phyloP scores from a whole-genome alignment of 1,140 invertebrate genomes.

The Diachasmimorpha longicaudata region DNA sequence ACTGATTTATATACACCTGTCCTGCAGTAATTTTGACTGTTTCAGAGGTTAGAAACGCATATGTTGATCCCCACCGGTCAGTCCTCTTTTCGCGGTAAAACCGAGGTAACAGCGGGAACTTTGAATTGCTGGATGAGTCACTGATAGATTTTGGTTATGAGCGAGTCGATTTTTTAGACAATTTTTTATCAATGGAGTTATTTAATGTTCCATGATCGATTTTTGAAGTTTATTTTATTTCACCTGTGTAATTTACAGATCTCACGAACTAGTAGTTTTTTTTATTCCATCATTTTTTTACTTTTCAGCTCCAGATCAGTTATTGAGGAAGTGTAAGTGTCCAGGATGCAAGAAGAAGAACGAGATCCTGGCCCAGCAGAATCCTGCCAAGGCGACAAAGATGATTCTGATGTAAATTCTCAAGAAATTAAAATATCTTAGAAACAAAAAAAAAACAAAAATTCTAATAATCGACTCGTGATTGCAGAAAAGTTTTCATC shows the following conservation, averaged over 20 bases:
- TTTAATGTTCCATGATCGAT: no score
- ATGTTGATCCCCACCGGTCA: neutral
- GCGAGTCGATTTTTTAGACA: no score
- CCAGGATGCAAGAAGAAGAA: slow-evolving; percentile 86
- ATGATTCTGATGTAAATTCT: slow-evolving; percentile 62
- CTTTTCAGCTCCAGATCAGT: slow-evolving; percentile 72
- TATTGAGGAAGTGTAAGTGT: slow-evolving; percentile 84
- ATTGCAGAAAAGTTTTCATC: slow-evolving; percentile 71
- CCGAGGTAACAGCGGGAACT: neutral
- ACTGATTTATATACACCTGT: no score
- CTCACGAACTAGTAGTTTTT: no score
- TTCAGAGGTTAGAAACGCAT: no score
- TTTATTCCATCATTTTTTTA: neutral
- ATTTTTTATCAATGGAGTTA: no score
- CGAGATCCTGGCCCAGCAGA: slow-evolving; percentile 76
- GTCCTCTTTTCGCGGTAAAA: neutral
- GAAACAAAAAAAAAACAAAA: slow-evolving; percentile 39
- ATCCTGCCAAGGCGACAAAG: slow-evolving; percentile 88
- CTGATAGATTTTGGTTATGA: no score
- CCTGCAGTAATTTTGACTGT: no score
- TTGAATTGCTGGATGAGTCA: neutral
- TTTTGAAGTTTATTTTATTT: no score
- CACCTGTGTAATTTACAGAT: no score
- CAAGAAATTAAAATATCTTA: slow-evolving; percentile 54
- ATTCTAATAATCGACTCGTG: slow-evolving; percentile 20